A percentile compares a stretch with the other conserved stretches of the same genome.
Evolutionary conservation across 2,797 vertebrate genomes (phyloP).

Genomic region (Dendrocincla fuliginosa): DNA sequence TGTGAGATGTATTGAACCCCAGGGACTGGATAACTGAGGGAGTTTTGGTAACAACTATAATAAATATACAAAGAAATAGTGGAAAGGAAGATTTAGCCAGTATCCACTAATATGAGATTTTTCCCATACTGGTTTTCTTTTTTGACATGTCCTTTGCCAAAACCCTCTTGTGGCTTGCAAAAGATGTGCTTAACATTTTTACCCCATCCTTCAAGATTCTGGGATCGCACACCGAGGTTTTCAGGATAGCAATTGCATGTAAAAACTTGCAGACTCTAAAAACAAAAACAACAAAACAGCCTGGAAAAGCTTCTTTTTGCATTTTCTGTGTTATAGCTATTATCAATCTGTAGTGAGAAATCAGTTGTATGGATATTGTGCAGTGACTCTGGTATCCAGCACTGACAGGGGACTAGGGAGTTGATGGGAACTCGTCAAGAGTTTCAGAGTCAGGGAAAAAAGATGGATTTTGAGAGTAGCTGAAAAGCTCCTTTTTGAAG

Average conservation of each 20-base stretch:
- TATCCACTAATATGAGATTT: accelerated
- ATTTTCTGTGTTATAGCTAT: neutral
- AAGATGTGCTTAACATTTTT: neutral
- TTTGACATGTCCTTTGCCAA: neutral
- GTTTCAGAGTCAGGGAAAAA: neutral
- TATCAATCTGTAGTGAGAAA: neutral
- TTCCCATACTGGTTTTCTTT: neutral
- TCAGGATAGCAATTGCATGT: neutral
- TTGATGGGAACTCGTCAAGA: neutral
- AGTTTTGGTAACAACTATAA: neutral
- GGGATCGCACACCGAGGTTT: neutral
- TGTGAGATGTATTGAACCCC: neutral
- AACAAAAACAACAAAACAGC: neutral
- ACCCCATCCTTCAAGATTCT: neutral
- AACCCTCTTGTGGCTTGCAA: neutral
- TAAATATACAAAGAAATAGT: neutral
- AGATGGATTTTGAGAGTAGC: neutral
- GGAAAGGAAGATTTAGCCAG: neutral
- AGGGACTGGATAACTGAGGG: neutral
- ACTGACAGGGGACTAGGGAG: neutral
- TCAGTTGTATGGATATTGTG: neutral
- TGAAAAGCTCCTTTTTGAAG: neutral
- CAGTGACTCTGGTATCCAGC: neutral
- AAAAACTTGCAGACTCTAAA: neutral
- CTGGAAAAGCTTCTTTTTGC: neutral